Evolutionary conservation across 2,113 vertebrate species (phyloP).

Genomic region (Sciurus niger): DNA sequence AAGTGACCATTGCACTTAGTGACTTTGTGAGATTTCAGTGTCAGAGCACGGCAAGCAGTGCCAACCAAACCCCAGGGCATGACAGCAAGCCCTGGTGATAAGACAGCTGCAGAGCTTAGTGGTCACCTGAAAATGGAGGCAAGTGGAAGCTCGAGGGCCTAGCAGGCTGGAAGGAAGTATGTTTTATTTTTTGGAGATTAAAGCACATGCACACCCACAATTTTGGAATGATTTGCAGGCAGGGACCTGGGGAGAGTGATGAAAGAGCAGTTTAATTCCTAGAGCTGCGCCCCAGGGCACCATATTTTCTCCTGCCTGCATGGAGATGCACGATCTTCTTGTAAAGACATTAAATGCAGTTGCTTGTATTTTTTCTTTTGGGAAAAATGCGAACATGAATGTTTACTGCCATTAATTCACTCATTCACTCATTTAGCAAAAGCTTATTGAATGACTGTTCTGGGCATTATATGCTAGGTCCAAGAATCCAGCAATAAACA

Average conservation of each 20-base stretch:
- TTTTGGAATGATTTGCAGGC: background rate
- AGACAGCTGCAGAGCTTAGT: background rate
- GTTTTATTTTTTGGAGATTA: background rate
- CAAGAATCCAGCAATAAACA: background rate
- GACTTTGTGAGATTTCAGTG: background rate
- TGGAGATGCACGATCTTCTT: background rate
- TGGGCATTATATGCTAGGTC: background rate
- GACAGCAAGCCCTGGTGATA: background rate
- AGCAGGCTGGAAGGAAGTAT: background rate
- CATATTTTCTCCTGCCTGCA: background rate
- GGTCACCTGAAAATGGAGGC: background rate
- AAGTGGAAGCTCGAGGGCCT: background rate
- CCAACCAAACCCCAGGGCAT: fast-evolving
- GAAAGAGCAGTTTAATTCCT: conserved; percentile 19
- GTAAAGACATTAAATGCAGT: background rate
- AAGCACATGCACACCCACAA: background rate
- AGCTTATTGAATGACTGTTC: background rate
- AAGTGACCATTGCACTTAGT: background rate
- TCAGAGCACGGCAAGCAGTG: background rate
- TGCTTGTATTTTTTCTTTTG: conserved; percentile 28
- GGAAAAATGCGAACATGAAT: background rate
- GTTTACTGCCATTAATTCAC: background rate
- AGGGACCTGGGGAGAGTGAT: background rate
- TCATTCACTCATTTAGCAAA: conserved; percentile 24
- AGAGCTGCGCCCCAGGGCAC: background rate